Evolutionary conservation across 2,797 vertebrate genomes (phyloP).

Genomic region (Pangasius larnaudii): DNA sequence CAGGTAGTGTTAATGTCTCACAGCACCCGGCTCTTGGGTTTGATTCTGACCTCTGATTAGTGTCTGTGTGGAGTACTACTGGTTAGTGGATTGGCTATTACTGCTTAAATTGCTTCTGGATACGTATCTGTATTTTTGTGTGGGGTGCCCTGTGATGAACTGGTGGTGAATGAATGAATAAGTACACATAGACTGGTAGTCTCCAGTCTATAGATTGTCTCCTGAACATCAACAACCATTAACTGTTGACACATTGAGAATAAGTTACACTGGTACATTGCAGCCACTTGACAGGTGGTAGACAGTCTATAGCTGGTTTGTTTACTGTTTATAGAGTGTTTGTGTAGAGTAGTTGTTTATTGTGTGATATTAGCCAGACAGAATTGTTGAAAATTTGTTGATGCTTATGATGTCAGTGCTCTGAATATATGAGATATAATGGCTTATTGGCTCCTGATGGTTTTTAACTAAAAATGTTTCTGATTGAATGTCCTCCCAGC

Average conservation of each 20-base stretch:
- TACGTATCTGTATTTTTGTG: background rate
- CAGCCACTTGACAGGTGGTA: constrained; percentile 16
- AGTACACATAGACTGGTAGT: background rate
- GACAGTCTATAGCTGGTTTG: background rate
- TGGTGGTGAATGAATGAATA: background rate
- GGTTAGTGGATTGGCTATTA: background rate
- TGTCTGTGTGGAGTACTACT: background rate
- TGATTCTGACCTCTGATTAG: background rate
- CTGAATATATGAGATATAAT: background rate
- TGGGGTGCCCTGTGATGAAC: background rate
- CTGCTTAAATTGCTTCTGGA: background rate
- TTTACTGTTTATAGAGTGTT: background rate
- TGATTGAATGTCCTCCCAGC: background rate
- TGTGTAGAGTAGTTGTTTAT: background rate
- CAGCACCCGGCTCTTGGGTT: background rate
- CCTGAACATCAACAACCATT: background rate
- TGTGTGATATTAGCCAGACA: constrained; percentile 1
- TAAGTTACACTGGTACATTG: background rate
- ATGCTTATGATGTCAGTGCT: background rate
- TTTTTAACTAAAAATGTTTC: background rate
- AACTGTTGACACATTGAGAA: constrained; percentile 17
- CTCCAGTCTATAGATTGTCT: background rate
- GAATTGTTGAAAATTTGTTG: background rate
- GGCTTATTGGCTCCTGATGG: background rate
- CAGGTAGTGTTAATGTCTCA: background rate